Conservation (phyloP, 2,113 vertebrate species). For the Aphyosemion australe region DNA sequence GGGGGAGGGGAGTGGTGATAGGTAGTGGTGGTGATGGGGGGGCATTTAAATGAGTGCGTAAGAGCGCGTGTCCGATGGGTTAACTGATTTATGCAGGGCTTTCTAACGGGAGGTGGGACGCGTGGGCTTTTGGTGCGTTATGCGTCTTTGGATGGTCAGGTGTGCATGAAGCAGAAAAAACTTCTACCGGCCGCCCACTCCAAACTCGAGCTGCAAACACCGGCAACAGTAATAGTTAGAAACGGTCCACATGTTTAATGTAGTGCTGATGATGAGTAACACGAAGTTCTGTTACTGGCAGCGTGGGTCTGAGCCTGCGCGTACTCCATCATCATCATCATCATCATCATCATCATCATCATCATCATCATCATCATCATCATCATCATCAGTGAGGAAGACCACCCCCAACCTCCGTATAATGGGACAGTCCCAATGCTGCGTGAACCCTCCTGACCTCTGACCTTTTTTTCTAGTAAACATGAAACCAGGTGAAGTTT, state of each 20-base stretch:
- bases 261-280: slow-evolving; percentile 41
- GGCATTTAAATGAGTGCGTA: slow-evolving; percentile 63
- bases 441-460: slow-evolving; percentile 20
- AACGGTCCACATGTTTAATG: slow-evolving; percentile 40
- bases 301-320: slow-evolving; percentile 63
- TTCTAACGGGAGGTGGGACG: slow-evolving; percentile 69
- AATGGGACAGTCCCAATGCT: not conserved
- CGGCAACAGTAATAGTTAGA: slow-evolving; percentile 25
- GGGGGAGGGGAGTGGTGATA: slow-evolving; percentile 10
- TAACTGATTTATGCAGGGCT: slow-evolving; percentile 66
- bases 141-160: slow-evolving; percentile 74
- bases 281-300: slow-evolving; percentile 51
- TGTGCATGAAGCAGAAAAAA: slow-evolving; percentile 43
- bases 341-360: not conserved
- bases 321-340: slow-evolving; percentile 10
- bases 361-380: not conserved
- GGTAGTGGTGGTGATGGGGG: not conserved
- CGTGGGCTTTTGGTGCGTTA: slow-evolving; percentile 75
- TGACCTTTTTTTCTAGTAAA: slow-evolving; percentile 22
- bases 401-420: slow-evolving; percentile 7
- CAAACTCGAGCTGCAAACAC: slow-evolving; percentile 50
- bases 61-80: slow-evolving; percentile 71
- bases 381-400: slow-evolving; percentile 21
- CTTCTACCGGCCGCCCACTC: slow-evolving; percentile 60
- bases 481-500: slow-evolving; percentile 14